A percentile compares a stretch with the other conserved stretches of the same genome.
Evolutionary conservation across 2,888 invertebrate genomes (phyloP).

Genomic region (Ormyrus nitidulus): DNA sequence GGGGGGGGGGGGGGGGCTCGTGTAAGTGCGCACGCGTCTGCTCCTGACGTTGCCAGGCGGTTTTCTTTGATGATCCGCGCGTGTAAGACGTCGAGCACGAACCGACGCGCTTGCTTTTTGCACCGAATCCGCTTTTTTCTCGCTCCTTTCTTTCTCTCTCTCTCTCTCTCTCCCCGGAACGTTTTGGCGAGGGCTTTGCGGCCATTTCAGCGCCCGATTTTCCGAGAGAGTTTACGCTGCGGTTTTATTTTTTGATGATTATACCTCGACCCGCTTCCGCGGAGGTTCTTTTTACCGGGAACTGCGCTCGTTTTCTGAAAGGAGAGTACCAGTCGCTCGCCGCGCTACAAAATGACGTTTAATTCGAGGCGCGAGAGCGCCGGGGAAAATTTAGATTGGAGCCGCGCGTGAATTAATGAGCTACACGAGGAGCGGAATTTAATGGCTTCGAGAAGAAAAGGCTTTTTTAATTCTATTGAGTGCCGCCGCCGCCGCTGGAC

Average conservation of each 20-base stretch:
- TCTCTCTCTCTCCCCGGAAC: background rate
- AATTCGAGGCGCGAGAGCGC: constrained; percentile 21
- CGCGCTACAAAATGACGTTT: constrained; percentile 24
- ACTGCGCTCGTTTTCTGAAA: background rate
- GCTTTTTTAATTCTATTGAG: constrained; percentile 13
- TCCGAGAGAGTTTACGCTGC: background rate
- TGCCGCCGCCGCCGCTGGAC: too few species aligned
- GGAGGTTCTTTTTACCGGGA: background rate
- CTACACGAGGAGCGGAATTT: constrained; percentile 23
- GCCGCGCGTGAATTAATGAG: constrained; percentile 37
- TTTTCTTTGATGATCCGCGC: constrained; percentile 47
- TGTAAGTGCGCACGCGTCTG: constrained; percentile 14
- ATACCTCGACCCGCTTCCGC: background rate
- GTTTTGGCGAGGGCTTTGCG: constrained; percentile 20
- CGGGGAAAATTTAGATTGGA: background rate
- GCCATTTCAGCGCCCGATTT: constrained; percentile 36
- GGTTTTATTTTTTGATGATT: constrained; percentile 16
- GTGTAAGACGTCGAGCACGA: constrained; percentile 7
- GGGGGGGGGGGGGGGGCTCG: background rate
- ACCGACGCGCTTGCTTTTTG: background rate
- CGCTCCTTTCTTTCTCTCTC: background rate
- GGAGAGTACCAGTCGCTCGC: background rate
- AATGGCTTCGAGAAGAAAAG: background rate
- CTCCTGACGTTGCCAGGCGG: constrained; percentile 39
- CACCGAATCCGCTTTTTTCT: constrained; percentile 13